Conservation (phyloP, 2,888 invertebrate species). For the Apamea sordens region DNA sequence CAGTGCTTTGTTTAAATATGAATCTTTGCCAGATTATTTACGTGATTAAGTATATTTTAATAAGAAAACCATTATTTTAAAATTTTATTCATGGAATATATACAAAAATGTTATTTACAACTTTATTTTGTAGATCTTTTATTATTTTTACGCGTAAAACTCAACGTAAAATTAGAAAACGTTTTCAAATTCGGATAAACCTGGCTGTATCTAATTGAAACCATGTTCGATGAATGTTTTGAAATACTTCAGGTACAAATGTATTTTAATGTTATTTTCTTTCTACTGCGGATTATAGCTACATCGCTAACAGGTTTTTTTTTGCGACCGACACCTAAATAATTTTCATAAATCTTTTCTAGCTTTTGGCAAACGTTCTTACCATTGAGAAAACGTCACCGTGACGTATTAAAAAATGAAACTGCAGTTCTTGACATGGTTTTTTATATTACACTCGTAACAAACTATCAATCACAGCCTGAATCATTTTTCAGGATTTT, state of each 20-base stretch:
- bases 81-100: conserved; percentile 9
- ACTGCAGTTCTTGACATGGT: background rate
- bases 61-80: conserved; percentile 21
- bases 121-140: conserved; percentile 11
- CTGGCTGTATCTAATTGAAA: conserved; percentile 33
- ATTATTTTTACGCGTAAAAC: conserved; percentile 19
- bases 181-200: conserved; percentile 11
- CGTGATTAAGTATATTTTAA: conserved; percentile 24
- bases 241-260: conserved; percentile 12
- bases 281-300: background rate
- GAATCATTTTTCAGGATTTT: background rate
- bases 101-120: background rate
- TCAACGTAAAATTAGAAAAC: conserved; percentile 14
- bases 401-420: background rate
- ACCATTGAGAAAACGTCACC: background rate
- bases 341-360: background rate
- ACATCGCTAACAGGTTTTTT: background rate
- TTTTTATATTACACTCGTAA: background rate
- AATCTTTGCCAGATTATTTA: conserved; percentile 41
- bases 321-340: background rate
- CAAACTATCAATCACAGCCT: background rate
- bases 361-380: background rate
- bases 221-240: conserved; percentile 29
- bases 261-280: background rate
- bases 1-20: conserved; percentile 40